These are phyloP conservation scores for Odontesthes bonariensis DNA, from an alignment of 2,113 vertebrate species.

Conservation along the genomic window DNA sequence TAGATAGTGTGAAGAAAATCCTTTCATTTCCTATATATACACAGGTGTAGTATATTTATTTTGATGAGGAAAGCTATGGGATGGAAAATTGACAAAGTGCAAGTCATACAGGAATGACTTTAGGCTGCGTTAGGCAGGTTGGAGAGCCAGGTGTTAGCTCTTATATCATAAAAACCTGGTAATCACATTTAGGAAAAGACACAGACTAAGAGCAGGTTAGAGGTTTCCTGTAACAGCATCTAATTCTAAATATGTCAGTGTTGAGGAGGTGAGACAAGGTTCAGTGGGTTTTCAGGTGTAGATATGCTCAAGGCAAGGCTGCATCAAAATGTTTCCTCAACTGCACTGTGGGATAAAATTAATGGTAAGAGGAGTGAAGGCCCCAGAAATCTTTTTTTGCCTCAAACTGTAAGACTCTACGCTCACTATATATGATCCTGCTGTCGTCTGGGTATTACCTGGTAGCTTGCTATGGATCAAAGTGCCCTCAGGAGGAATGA, in stretches of 20 bases:
- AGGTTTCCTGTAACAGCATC: constrained; percentile 30
- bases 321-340: constrained; percentile 7
- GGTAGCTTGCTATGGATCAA: constrained; percentile 63
- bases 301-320: constrained; percentile 19
- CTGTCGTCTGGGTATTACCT: constrained; percentile 34
- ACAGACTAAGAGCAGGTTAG: constrained; percentile 25
- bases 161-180: constrained; percentile 15
- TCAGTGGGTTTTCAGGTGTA: constrained; percentile 12
- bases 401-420: constrained; percentile 17
- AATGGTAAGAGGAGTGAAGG: constrained; percentile 13
- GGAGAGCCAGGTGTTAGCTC: constrained; percentile 30
- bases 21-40: constrained; percentile 54
- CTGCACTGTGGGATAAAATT: constrained; percentile 31
- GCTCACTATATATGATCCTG: constrained; percentile 20
- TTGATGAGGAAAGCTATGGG: constrained; percentile 48
- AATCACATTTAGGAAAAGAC: constrained; percentile 48
- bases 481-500: constrained; percentile 58
- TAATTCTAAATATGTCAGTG: constrained; percentile 32
- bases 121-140: constrained; percentile 30
- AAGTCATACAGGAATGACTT: constrained; percentile 42
- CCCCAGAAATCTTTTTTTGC: constrained; percentile 8
- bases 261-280: constrained; percentile 18
- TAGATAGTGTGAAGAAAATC: constrained; percentile 25
- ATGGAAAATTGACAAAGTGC: constrained; percentile 52
- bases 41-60: constrained; percentile 51